Evolutionary conservation across 2,113 vertebrate species (phyloP).

Genomic region (Mesembrinibis cayennensis): DNA sequence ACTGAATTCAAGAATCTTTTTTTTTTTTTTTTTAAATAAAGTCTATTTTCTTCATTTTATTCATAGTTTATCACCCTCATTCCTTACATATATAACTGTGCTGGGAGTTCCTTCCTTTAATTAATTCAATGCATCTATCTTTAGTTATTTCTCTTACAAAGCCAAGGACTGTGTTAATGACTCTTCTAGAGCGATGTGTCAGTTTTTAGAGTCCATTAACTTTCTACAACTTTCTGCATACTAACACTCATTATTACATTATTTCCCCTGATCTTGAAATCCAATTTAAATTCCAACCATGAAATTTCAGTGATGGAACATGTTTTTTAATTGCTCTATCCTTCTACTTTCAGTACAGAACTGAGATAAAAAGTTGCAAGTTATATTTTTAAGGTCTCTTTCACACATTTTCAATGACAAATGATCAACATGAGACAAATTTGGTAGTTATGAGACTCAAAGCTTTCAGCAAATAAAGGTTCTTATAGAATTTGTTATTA

Average conservation of each 20-base stretch:
- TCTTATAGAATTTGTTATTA: background rate
- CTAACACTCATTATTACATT: constrained; percentile 48
- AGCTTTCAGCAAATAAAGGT: background rate
- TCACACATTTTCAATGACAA: constrained; percentile 23
- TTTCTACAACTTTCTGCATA: constrained; percentile 52
- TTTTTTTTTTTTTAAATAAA: background rate
- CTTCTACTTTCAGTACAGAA: background rate
- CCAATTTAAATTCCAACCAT: constrained; percentile 57
- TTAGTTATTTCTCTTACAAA: constrained; percentile 7
- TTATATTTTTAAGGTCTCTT: constrained; percentile 13
- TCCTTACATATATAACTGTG: background rate
- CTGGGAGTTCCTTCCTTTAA: constrained; percentile 14
- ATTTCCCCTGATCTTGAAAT: constrained; percentile 55
- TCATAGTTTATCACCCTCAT: background rate
- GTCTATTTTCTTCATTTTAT: background rate
- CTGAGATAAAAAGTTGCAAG: background rate
- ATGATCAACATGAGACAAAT: background rate
- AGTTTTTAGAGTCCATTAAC: constrained; percentile 61
- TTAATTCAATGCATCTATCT: constrained; percentile 38
- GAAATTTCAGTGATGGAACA: constrained; percentile 8
- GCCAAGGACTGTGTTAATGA: constrained; percentile 41
- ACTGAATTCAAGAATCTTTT: background rate
- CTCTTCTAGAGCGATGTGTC: constrained; percentile 44
- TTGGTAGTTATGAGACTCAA: background rate
- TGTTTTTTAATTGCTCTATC: constrained; percentile 22